Percentiles rank a stretch among this genome's conserved stretches.
These are phyloP conservation scores for Oscheius onirici DNA, from an alignment of 2,888 invertebrate species.

Conservation along the genomic window DNA sequence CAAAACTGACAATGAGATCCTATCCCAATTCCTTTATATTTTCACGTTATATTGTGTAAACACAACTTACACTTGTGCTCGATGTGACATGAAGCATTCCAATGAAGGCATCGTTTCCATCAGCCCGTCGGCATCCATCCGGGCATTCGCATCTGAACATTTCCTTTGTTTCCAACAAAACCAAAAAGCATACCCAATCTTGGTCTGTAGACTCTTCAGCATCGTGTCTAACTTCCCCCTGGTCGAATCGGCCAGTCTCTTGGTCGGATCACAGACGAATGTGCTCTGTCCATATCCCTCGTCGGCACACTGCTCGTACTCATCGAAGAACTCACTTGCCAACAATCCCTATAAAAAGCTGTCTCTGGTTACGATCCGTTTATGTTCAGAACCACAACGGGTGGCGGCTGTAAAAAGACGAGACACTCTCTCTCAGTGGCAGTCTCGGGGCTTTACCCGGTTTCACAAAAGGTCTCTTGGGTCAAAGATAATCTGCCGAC, in stretches of 20 bases:
- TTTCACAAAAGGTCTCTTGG: too few relatives aligned
- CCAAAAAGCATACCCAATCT: slow-evolving; percentile 43
- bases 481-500: too few relatives aligned
- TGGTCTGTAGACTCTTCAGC: slow-evolving; percentile 46
- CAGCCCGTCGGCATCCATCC: slow-evolving; percentile 51
- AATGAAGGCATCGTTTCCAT: slow-evolving; percentile 57
- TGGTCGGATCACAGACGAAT: slow-evolving; percentile 55
- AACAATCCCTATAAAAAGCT: slow-evolving; percentile 29
- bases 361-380: too few relatives aligned
- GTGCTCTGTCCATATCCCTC: slow-evolving; percentile 51
- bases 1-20: too few relatives aligned
- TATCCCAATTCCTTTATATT: too few relatives aligned
- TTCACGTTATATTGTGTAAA: too few relatives aligned
- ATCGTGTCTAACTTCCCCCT: slow-evolving; percentile 50
- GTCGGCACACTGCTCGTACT: slow-evolving; percentile 50
- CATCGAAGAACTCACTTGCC: slow-evolving; percentile 41
- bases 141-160: slow-evolving; percentile 53
- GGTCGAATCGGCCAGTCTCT: slow-evolving; percentile 49
- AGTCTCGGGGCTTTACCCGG: too few relatives aligned
- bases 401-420: too few relatives aligned
- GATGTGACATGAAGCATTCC: slow-evolving; percentile 61
- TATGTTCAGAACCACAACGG: too few relatives aligned
- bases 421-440: too few relatives aligned
- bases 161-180: background rate
- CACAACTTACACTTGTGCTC: slow-evolving; percentile 48